phyloP scores from a whole-genome alignment of 2,113 vertebrate species.

The Alethe diademata region DNA sequence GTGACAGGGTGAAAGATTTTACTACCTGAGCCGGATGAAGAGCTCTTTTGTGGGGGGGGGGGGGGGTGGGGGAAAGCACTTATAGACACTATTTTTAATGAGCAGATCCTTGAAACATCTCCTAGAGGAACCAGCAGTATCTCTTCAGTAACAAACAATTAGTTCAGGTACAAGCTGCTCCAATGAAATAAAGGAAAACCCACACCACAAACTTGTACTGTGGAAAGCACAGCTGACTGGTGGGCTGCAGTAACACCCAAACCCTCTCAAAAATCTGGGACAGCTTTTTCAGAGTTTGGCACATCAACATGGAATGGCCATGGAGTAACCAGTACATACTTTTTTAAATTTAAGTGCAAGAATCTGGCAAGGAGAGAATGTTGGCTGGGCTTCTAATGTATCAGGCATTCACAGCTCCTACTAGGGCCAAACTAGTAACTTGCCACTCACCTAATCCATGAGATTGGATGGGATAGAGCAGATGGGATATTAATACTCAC shows the following conservation, averaged over 20 bases:
- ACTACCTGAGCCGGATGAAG: background rate
- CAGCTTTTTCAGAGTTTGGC: background rate
- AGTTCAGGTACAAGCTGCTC: background rate
- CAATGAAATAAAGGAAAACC: background rate
- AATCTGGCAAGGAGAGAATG: background rate
- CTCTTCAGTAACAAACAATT: background rate
- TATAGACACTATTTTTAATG: background rate
- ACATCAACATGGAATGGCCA: background rate
- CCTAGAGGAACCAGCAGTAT: background rate
- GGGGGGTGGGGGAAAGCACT: background rate
- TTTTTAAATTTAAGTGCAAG: background rate
- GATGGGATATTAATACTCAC: constrained; percentile 76
- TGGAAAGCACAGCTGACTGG: background rate
- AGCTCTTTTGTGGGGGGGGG: too few relatives aligned
- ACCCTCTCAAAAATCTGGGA: background rate
- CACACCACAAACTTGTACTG: background rate
- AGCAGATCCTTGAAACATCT: background rate
- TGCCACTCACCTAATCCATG: background rate
- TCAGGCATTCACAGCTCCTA: background rate
- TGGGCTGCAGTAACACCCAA: background rate
- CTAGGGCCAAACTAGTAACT: background rate
- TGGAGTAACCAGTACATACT: background rate
- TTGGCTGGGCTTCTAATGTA: background rate
- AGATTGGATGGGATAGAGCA: background rate
- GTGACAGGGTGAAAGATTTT: background rate